Base-by-base conservation (phyloP, 2,113 vertebrate species). In the Mastomys natalensis region DNA sequence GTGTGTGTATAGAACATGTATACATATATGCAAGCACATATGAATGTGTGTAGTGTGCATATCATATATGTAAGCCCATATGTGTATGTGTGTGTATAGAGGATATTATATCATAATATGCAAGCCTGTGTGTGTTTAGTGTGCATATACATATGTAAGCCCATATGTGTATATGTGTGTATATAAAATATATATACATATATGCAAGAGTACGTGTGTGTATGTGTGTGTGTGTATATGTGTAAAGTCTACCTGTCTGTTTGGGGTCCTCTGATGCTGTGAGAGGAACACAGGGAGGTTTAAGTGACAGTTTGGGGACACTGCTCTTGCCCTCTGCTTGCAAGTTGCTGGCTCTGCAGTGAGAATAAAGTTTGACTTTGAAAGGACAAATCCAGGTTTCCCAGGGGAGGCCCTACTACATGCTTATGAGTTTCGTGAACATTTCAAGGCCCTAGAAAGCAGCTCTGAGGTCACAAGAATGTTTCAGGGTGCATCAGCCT, bases 401-500 rank as follows among this genome's bases (percentile, higher is more conserved):
- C 88, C 31, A 2, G 5, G 29, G 64, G 88, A 85, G 64, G 15
- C 26, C 26, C 73, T 45, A 2, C 26, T 62, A 3, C 40, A 10
- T 68, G n/a, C 45, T 72, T 40, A 43, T 0, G 16, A 66, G 60
- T 24, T 72, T 87, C 48, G 37, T 3, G 9, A 3, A 31, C 37
- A 15, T 77, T 55, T 6, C 10, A 60, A 94, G 77, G 45, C 55
- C 74, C 0, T 2, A 72, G 81, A 53, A 43, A 74, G 51, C 9
- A 29, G 74, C 51, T 19, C 5, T 0, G 1, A 19, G 0, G n/a
- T 51, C 3, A 7, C 13, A 9, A 8, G 37, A 58, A 31, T 53
- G 40, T 17, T 51, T 78, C 58, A 34, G 26, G 51, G 74, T 1
- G 0, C 62, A 24, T 72, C 6, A 10, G 4, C 0, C 3, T n/a